Conservation (phyloP, 2,888 invertebrate species). For the Calliscelio sp. region DNA sequence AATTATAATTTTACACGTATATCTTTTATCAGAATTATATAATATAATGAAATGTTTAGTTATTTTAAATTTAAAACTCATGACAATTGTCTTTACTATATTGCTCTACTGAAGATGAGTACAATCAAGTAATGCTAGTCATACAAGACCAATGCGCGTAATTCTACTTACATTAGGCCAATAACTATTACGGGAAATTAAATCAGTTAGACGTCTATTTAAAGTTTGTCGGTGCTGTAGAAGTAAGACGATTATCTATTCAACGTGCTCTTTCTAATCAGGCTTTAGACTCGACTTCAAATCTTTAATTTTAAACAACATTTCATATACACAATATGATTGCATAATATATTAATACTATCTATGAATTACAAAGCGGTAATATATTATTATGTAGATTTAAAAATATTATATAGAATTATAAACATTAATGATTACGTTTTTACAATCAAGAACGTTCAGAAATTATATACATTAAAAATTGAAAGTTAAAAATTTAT, state of each 20-base stretch:
- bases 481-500: no score
- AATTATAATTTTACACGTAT: no score
- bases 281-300: conserved; percentile 43
- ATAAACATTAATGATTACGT: no score
- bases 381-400: no score
- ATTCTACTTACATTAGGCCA: conserved; percentile 74
- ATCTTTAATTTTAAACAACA: conserved; percentile 10
- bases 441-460: no score
- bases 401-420: no score
- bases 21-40: no score
- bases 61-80: not conserved
- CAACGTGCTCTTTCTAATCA: conserved; percentile 76
- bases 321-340: no score
- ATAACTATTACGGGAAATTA: conserved; percentile 84
- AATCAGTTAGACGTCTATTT: conserved; percentile 82
- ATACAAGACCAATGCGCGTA: conserved; percentile 54
- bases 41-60: not conserved
- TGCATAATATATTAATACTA: no score
- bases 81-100: conserved; percentile 19
- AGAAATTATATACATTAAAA: no score
- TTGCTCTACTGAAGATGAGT: conserved; percentile 25
- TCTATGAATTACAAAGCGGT: no score
- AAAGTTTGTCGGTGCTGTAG: conserved; percentile 76
- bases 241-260: conserved; percentile 78
- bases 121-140: conserved; percentile 47